Evolutionary conservation across 2,888 invertebrate species (phyloP).

Genomic region (Hoplodrina blanda): DNA sequence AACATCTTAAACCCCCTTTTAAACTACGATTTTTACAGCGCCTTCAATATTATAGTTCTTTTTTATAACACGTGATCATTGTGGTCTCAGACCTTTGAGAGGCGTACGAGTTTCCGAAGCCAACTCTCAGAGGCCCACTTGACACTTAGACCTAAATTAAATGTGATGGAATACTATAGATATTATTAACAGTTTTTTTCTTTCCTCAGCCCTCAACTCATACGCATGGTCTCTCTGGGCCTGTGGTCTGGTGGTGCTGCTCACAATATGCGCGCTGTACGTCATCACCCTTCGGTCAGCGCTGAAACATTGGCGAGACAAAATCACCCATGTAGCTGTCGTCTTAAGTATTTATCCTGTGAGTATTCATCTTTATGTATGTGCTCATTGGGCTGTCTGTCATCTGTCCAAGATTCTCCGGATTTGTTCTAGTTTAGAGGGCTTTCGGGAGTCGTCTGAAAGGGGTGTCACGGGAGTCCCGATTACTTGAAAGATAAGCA

Average conservation of each 20-base stretch:
- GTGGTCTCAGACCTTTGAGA: too few relatives aligned
- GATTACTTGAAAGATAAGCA: too few relatives aligned
- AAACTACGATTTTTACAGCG: background rate
- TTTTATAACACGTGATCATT: too few relatives aligned
- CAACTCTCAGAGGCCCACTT: too few relatives aligned
- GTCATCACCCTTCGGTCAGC: constrained; percentile 89
- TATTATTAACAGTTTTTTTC: constrained; percentile 48
- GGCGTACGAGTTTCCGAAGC: too few relatives aligned
- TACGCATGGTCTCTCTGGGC: constrained; percentile 90
- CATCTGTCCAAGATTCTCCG: too few relatives aligned
- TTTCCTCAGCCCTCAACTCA: constrained; percentile 87
- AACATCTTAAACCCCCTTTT: too few relatives aligned
- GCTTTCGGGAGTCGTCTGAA: too few relatives aligned
- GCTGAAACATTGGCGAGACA: constrained; percentile 87
- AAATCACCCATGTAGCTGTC: constrained; percentile 88
- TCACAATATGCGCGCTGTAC: constrained; percentile 88
- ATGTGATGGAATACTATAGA: too few relatives aligned
- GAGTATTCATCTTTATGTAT: constrained; percentile 70
- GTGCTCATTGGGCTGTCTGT: background rate
- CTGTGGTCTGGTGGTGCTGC: constrained; percentile 86
- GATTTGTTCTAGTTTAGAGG: too few relatives aligned
- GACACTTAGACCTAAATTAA: too few relatives aligned
- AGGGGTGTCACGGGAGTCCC: too few relatives aligned
- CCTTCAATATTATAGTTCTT: background rate
- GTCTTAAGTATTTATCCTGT: constrained; percentile 92